A percentile compares a stretch with the other conserved stretches of the same genome.
phyloP scores from a whole-genome alignment of 2,888 invertebrate species.

The Caenorhabditis drosophilae region DNA sequence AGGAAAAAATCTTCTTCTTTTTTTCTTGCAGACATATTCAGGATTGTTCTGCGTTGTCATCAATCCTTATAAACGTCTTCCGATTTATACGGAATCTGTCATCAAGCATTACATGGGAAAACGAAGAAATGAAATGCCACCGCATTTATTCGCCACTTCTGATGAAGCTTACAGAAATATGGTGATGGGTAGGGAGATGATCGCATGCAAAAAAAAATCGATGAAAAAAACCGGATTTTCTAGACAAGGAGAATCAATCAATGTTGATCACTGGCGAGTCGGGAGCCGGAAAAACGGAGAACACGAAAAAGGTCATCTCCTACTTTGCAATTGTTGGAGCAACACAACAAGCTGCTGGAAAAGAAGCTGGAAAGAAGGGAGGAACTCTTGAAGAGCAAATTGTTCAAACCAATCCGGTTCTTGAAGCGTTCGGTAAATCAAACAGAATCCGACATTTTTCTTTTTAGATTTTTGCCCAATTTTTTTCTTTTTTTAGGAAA shows the following conservation, averaged over 20 bases:
- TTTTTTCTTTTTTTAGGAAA: slow-evolving; percentile 72
- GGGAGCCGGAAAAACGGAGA: slow-evolving; percentile 99
- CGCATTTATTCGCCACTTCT: slow-evolving; percentile 93
- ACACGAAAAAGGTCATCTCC: slow-evolving; percentile 91
- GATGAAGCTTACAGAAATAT: slow-evolving; percentile 99
- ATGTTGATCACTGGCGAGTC: slow-evolving; percentile 96
- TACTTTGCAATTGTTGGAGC: slow-evolving; percentile 86
- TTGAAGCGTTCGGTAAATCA: slow-evolving; percentile 77
- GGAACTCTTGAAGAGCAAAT: slow-evolving; percentile 95
- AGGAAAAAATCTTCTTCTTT: background rate
- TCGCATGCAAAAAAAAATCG: too few relatives aligned
- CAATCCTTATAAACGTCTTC: slow-evolving; percentile 69
- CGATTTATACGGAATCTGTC: slow-evolving; percentile 66
- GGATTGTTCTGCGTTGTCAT: slow-evolving; percentile 69
- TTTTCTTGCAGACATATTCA: slow-evolving; percentile 62
- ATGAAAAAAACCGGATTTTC: too few relatives aligned
- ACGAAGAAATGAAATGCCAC: slow-evolving; percentile 69
- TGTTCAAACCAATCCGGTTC: slow-evolving; percentile 97
- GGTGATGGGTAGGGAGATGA: too few relatives aligned
- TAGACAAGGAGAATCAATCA: slow-evolving; percentile 77
- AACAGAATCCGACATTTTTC: slow-evolving; percentile 99
- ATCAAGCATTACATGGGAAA: slow-evolving; percentile 67
- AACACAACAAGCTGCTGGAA: slow-evolving; percentile 52
- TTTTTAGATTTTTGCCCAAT: slow-evolving; percentile 77
- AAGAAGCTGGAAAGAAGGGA: slow-evolving; percentile 55